phyloP scores from a whole-genome alignment of 2,797 vertebrate genomes.

The Peromyscus aztecus region DNA sequence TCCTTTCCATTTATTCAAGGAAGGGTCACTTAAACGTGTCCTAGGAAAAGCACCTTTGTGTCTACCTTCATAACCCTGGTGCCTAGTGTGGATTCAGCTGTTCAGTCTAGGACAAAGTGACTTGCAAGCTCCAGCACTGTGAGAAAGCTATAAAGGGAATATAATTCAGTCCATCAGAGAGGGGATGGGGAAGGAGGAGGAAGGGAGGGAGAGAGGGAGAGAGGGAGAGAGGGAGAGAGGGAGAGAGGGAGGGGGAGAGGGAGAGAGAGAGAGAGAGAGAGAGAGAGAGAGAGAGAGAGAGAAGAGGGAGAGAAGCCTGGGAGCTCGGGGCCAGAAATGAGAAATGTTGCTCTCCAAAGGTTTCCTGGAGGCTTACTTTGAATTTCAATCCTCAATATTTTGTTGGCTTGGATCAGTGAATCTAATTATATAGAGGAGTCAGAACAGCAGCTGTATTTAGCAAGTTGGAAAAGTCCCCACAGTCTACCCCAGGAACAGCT shows the following conservation, averaged over 20 bases:
- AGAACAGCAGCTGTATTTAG: constrained; percentile 74
- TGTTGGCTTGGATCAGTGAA: constrained; percentile 71
- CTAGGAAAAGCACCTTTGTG: not conserved
- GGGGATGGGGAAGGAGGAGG: not conserved
- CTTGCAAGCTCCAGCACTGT: constrained; percentile 52
- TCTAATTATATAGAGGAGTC: constrained; percentile 77
- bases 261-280: no score
- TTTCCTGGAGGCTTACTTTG: constrained; percentile 70
- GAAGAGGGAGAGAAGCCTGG: constrained; percentile 23
- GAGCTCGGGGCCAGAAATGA: not conserved
- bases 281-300: not conserved
- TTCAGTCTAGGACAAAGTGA: constrained; percentile 39
- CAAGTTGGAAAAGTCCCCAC: constrained; percentile 66
- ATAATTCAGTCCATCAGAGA: constrained; percentile 16
- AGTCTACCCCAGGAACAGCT: constrained; percentile 53
- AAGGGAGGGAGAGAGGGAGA: no score
- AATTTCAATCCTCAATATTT: constrained; percentile 76
- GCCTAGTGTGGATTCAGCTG: constrained; percentile 33
- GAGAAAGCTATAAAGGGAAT: constrained; percentile 47
- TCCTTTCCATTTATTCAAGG: constrained; percentile 6
- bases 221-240: not conserved
- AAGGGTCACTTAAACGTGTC: constrained; percentile 18
- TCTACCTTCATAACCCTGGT: not conserved
- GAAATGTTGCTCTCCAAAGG: constrained; percentile 60
- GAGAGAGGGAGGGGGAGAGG: no score